Conservation (phyloP, 1,140 invertebrate species). For the Pseudoatta argentina region DNA sequence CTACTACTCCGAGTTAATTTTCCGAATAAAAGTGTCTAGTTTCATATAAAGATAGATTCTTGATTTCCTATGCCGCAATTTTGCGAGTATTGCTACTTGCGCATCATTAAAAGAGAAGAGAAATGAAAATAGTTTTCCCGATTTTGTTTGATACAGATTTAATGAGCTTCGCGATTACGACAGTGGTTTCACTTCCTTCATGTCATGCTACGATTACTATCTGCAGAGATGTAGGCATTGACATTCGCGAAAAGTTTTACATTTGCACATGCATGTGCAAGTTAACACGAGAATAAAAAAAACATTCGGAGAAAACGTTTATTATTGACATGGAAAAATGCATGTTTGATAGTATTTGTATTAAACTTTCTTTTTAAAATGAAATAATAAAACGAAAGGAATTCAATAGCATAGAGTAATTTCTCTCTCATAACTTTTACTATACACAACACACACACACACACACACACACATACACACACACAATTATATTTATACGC, state of each 20-base stretch:
- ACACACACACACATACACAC: not conserved
- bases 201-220: constrained; percentile 19
- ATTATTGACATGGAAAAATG: not conserved
- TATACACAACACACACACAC: not conserved
- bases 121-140: constrained; percentile 12
- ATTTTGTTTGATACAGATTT: constrained; percentile 34
- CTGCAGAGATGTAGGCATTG: not conserved
- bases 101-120: constrained; percentile 14
- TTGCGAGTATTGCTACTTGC: not conserved
- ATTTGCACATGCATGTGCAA: not conserved
- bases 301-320: not conserved
- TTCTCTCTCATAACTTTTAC: not conserved
- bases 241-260: not conserved
- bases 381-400: not conserved
- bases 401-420: not conserved
- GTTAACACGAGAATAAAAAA: not conserved
- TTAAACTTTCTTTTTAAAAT: constrained; percentile 1
- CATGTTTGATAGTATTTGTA: not conserved
- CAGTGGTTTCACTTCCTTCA: constrained; percentile 18
- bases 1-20: constrained; percentile 3
- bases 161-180: not conserved
- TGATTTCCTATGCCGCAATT: not conserved
- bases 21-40: constrained; percentile 33
- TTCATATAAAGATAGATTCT: not conserved
- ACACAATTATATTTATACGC: not conserved